Evolutionary conservation across 2,113 vertebrate genomes (phyloP).

Genomic region (Meles meles): DNA sequence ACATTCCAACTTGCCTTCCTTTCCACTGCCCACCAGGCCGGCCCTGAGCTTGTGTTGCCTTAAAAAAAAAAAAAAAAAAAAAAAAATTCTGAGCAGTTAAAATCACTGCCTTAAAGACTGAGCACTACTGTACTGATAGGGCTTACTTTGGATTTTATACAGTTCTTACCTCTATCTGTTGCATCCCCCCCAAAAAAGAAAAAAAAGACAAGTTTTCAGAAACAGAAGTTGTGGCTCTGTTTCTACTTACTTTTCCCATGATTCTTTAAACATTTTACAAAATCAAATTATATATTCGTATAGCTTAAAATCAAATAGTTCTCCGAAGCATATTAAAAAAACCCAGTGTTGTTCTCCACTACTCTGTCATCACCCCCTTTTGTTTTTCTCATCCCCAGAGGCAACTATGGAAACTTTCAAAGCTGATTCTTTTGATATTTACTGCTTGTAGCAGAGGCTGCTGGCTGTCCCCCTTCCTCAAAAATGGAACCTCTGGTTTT

Average conservation of each 20-base stretch:
- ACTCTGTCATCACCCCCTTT: neutral
- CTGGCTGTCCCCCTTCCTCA: neutral
- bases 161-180: neutral
- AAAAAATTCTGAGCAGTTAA: neutral
- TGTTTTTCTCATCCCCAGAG: neutral
- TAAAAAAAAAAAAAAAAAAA: neutral
- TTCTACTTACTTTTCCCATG: neutral
- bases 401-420: neutral
- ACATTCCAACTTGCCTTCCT: neutral
- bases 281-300: neutral
- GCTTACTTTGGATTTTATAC: neutral
- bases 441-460: neutral
- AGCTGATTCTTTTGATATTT: neutral
- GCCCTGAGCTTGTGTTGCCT: neutral
- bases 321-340: neutral
- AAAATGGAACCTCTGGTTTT: neutral
- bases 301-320: neutral
- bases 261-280: neutral
- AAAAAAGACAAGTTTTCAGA: neutral
- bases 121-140: neutral
- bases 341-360: neutral
- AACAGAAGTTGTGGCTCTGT: neutral
- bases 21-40: neutral
- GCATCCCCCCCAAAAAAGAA: neutral
- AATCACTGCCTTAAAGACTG: neutral